These are phyloP conservation scores for Alsophila aescularia DNA, from an alignment of 2,888 invertebrate genomes.

Conservation along the genomic window DNA sequence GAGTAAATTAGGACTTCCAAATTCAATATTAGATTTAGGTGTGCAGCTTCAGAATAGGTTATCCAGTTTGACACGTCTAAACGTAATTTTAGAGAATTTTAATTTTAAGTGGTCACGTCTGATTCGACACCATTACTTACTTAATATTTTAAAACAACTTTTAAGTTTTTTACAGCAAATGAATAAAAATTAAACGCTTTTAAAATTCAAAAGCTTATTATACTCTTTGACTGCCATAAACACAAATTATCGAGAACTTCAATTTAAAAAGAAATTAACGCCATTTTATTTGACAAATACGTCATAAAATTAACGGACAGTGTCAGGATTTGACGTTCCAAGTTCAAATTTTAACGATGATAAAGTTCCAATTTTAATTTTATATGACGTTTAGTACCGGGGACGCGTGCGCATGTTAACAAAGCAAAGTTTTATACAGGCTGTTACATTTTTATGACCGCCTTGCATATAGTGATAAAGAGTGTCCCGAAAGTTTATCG, in stretches of 20 bases:
- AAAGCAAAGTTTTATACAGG: constrained; percentile 55
- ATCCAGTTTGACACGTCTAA: no score
- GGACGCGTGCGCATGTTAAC: constrained; percentile 75
- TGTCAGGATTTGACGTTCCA: constrained; percentile 26
- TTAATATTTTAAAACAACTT: no score
- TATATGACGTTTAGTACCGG: constrained; percentile 34
- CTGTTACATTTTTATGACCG: constrained; percentile 62
- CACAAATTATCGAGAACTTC: constrained; percentile 49
- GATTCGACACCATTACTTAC: no score
- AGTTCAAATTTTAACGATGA: constrained; percentile 25
- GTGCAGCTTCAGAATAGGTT: no score
- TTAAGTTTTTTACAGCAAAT: no score
- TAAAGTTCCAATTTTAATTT: constrained; percentile 34
- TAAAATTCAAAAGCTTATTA: constrained; percentile 52
- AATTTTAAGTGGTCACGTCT: no score
- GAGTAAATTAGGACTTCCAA: no score
- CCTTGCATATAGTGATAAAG: constrained; percentile 61
- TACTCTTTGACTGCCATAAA: constrained; percentile 61
- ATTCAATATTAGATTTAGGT: no score
- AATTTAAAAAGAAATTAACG: constrained; percentile 25
- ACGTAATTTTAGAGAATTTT: no score
- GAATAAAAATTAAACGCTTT: constrained; percentile 48
- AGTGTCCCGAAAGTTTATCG: constrained; percentile 57
- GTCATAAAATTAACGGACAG: constrained; percentile 47
- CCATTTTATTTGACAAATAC: constrained; percentile 39